Evolutionary conservation across 1,140 invertebrate genomes (phyloP).

Genomic region (Drosophila micromelanica): DNA sequence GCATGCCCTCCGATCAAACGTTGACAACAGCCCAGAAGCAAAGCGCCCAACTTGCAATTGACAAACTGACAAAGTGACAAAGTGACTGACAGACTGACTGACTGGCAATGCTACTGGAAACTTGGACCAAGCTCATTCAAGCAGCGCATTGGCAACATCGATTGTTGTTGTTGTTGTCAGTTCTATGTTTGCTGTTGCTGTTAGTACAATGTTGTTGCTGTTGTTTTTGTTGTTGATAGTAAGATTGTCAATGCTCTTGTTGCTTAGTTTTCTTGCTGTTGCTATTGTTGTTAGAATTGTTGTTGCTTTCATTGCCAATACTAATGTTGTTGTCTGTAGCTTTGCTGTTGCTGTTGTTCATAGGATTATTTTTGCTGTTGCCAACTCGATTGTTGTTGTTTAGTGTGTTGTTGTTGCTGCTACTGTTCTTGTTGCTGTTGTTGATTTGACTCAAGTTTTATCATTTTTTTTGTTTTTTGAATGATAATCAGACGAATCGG

Average conservation of each 20-base stretch:
- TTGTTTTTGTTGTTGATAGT: background rate
- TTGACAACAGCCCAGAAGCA: conserved; percentile 33
- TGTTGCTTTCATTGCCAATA: no score
- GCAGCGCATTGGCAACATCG: conserved; percentile 15
- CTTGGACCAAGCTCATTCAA: conserved; percentile 3
- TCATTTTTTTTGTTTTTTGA: background rate
- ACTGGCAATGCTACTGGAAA: conserved; percentile 1
- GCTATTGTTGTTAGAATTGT: no score
- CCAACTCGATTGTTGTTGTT: background rate
- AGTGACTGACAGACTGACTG: background rate
- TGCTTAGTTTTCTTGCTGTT: no score
- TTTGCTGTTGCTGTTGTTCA: background rate
- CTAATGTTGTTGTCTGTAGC: no score
- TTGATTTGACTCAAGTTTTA: background rate
- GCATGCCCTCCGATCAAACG: conserved; percentile 66
- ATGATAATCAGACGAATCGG: no score
- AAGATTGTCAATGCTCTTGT: no score
- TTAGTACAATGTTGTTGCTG: background rate
- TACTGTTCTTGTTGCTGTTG: conserved; percentile 21
- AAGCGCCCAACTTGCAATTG: conserved; percentile 14
- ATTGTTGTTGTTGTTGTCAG: background rate
- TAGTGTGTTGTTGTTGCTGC: background rate
- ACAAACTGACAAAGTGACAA: conserved; percentile 13
- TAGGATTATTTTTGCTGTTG: conserved; percentile 2
- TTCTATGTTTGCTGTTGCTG: background rate